Conservation (phyloP, 30 jellyfish, hydroid and myxozoan genomes). For the Aurelia sp. region DNA sequence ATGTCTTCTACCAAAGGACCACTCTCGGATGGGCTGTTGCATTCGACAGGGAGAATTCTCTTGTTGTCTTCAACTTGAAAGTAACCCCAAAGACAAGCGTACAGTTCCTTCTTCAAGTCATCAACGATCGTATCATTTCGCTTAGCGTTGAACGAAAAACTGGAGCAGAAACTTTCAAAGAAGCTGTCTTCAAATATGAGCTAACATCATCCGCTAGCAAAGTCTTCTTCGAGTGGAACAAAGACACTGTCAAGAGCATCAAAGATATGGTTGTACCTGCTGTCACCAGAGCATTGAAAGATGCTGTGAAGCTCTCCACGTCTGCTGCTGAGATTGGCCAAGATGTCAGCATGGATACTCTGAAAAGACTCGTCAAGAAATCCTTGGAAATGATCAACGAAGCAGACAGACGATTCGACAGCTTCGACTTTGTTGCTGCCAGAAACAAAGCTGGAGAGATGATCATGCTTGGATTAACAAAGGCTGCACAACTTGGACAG, state of each 20-base stretch:
- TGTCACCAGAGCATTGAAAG: constrained; percentile 24
- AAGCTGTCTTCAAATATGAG: constrained; percentile 72
- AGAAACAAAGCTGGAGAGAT: constrained; percentile 57
- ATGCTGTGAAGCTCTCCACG: neutral
- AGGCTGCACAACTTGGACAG: constrained; percentile 22
- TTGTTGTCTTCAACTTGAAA: constrained; percentile 74
- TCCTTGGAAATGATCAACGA: constrained; percentile 26
- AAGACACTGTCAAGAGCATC: constrained; percentile 59
- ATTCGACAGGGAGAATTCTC: constrained; percentile 41
- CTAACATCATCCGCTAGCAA: constrained; percentile 73
- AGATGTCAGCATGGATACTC: constrained; percentile 32
- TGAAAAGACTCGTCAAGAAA: constrained; percentile 3
- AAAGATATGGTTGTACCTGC: constrained; percentile 37
- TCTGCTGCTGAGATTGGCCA: constrained; percentile 26
- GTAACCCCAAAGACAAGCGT: constrained; percentile 74
- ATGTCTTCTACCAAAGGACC: constrained; percentile 69
- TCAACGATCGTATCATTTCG: constrained; percentile 75
- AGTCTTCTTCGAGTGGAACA: constrained; percentile 85
- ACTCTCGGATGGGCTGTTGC: constrained; percentile 59
- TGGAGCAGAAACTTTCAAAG: constrained; percentile 56
- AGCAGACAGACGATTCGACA: constrained; percentile 67
- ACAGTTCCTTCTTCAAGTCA: constrained; percentile 70
- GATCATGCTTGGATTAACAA: constrained; percentile 28
- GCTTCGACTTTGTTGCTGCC: constrained; percentile 68
- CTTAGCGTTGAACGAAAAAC: constrained; percentile 67